Evolutionary conservation across 2,888 invertebrate species (phyloP), one percentile per base, ranked within the genome.

Genomic region (Drosophila affinis): DNA sequence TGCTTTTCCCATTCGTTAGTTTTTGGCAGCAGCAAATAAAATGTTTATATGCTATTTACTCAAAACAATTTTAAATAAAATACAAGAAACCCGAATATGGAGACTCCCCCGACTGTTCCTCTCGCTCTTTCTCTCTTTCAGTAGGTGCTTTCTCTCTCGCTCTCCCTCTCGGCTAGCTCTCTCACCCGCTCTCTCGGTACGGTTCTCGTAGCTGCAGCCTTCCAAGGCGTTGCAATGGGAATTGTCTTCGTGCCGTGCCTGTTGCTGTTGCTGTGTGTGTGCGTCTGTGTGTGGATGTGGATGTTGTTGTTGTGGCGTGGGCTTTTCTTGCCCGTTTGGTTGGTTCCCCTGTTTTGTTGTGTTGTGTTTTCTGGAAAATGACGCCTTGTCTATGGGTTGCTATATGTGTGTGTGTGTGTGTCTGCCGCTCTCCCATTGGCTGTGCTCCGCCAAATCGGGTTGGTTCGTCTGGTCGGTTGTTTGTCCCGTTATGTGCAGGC

Each of bases 31-130:
- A 81, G 83, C 83, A 86, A 86, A 86, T 86, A 86, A 86, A 87
- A 86, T 86, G 85, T 86, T 86, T 86, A 83, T 86, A 81, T 86
- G 85, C 88, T 85, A 87, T 87, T 87, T 87, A 86, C 85, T 55
- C 83, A 86, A 85, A 86, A 86, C 88, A 86, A 86, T 86, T 87
- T 86, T 86, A 86, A 85, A 85, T 87, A 86, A 85, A 85, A 86
- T 87, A 85, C 79, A 87, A 85, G 71, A 73, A 32, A 72, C 62
- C 56, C 63, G 52, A 46, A 49, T 44, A n/a, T 39, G 45, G 10
- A 54, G 17, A 49, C 56, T 53, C 39, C 34, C 47, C 18, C 49
- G 10, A 32, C 60, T 21, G 12, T 52, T 12, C 29, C 14, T 32
- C 45, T 59, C 24, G 47, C 32, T 21, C 58, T 47, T 51, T 27